Conservation (phyloP, 30 jellyfish, hydroid and myxozoan genomes). For the Hydractinia echinata region DNA sequence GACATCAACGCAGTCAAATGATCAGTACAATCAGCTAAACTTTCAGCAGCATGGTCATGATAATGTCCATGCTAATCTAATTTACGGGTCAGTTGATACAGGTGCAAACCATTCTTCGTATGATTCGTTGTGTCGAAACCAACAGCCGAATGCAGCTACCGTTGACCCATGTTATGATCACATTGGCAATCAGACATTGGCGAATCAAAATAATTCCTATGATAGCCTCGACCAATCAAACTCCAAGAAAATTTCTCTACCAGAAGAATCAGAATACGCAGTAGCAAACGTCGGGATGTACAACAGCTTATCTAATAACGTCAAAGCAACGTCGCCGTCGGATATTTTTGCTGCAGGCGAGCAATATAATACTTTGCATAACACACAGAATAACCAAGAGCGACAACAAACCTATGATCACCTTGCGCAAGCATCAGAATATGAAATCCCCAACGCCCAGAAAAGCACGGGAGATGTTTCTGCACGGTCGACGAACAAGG, state of each 20-base stretch:
- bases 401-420: not conserved
- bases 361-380: not conserved
- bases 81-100: not conserved
- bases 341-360: not conserved
- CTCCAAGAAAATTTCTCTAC: not conserved
- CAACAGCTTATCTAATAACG: not conserved
- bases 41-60: not conserved
- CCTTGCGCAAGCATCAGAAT: not conserved
- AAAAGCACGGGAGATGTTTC: no score
- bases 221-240: not conserved
- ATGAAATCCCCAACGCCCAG: no score
- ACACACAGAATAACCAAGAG: not conserved
- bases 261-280: constrained; percentile 10
- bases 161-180: constrained; percentile 6
- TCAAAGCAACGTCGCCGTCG: not conserved
- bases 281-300: not conserved
- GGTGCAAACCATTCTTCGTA: not conserved
- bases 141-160: not conserved
- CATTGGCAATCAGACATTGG: not conserved
- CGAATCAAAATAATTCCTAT: not conserved
- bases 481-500: no score
- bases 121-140: not conserved
- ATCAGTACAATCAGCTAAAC: not conserved
- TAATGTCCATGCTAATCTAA: not conserved
- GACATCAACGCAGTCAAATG: not conserved